Percentiles rank a stretch among this genome's conserved stretches.
phyloP scores from a whole-genome alignment of 2,113 vertebrate genomes.

The Boulengeromyrus knoepffleri region DNA sequence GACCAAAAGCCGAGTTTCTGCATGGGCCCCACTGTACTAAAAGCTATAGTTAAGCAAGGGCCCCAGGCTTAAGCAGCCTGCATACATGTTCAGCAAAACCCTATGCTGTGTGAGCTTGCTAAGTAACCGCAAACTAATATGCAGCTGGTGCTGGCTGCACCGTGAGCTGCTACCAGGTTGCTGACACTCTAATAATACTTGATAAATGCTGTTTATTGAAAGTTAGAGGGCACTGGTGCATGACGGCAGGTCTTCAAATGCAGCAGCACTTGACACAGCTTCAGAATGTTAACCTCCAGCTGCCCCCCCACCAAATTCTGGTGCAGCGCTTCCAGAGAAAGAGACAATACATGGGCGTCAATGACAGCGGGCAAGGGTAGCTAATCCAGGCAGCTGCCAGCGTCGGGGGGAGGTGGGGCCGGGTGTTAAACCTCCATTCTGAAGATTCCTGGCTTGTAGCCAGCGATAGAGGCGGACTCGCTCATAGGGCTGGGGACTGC shows the following conservation, averaged over 20 bases:
- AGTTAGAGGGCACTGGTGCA: slow-evolving; percentile 17
- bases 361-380: slow-evolving; percentile 43
- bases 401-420: background rate
- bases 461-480: slow-evolving; percentile 35
- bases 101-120: background rate
- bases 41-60: background rate
- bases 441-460: slow-evolving; percentile 41
- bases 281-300: slow-evolving; percentile 29
- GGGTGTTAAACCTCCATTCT: slow-evolving; percentile 48
- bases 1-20: background rate
- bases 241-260: slow-evolving; percentile 29
- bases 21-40: background rate
- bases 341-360: slow-evolving; percentile 44
- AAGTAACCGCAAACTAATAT: background rate
- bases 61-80: background rate
- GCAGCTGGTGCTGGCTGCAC: background rate
- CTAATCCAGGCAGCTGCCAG: slow-evolving; percentile 51
- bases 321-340: slow-evolving; percentile 41
- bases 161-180: slow-evolving; percentile 4
- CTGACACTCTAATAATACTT: slow-evolving; percentile 12
- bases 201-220: slow-evolving; percentile 19
- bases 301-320: slow-evolving; percentile 25
- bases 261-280: slow-evolving; percentile 37
- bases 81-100: background rate
- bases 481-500: slow-evolving; percentile 16